Evolutionary conservation across 1,140 invertebrate species (phyloP).

Genomic region (Drosophila mojavensis): DNA sequence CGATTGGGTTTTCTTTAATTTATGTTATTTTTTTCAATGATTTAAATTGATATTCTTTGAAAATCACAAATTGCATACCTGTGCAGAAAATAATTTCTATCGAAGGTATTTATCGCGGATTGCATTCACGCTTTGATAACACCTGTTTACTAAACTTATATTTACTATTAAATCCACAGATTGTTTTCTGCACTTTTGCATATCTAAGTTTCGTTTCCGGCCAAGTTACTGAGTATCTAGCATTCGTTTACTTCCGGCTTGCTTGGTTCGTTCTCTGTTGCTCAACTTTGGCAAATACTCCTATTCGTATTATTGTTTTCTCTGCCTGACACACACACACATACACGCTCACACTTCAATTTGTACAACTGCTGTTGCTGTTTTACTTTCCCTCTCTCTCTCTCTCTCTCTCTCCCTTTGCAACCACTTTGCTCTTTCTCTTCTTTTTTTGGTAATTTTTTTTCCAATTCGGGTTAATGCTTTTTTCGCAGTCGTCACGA

Average conservation of each 20-base stretch:
- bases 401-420: not conserved
- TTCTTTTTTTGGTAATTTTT: slow-evolving; percentile 36
- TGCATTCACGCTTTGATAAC: too few relatives aligned
- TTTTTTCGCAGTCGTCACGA: slow-evolving; percentile 75
- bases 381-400: slow-evolving; percentile 21
- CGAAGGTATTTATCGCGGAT: too few relatives aligned
- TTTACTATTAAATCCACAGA: too few relatives aligned
- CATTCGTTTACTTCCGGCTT: not conserved
- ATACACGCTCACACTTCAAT: slow-evolving; percentile 28
- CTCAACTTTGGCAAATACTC: slow-evolving; percentile 38
- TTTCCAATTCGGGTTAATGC: slow-evolving; percentile 78
- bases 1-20: too few relatives aligned
- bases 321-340: slow-evolving; percentile 16
- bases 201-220: not conserved
- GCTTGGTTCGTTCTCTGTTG: slow-evolving; percentile 18
- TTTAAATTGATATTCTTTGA: too few relatives aligned
- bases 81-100: too few relatives aligned
- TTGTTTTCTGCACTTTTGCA: too few relatives aligned
- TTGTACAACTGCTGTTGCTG: slow-evolving; percentile 24
- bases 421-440: not conserved
- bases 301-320: slow-evolving; percentile 45
- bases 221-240: not conserved
- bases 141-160: too few relatives aligned
- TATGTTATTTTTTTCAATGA: too few relatives aligned
- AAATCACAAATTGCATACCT: too few relatives aligned